A percentile compares a stretch with the other conserved stretches of the same genome.
Evolutionary conservation across 2,113 vertebrate genomes (phyloP).

Genomic region (Nipponia nippon): DNA sequence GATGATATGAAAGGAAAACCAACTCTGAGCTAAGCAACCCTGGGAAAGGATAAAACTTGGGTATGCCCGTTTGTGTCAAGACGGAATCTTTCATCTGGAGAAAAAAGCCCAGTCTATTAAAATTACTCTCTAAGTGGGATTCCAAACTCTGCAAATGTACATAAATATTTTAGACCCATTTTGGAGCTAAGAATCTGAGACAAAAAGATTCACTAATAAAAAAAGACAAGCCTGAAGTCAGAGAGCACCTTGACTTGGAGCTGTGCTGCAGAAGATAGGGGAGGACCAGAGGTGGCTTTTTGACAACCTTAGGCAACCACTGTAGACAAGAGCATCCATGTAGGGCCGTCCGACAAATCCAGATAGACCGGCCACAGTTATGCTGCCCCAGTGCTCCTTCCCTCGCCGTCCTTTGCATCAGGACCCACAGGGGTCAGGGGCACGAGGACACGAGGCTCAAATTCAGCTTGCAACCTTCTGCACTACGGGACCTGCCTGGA

Average conservation of each 20-base stretch:
- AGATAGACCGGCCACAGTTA: background rate
- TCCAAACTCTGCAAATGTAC: background rate
- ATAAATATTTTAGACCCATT: background rate
- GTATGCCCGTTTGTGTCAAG: background rate
- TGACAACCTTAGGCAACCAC: background rate
- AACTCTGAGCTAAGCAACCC: background rate
- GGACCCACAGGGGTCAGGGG: background rate
- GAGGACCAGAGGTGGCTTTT: background rate
- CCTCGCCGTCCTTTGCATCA: background rate
- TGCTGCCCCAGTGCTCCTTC: background rate
- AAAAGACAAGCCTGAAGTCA: background rate
- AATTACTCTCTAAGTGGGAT: background rate
- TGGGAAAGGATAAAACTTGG: background rate
- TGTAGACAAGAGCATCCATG: background rate
- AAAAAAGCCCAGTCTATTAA: background rate
- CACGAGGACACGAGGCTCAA: background rate
- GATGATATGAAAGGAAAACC: background rate
- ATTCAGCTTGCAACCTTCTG: background rate
- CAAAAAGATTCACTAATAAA: background rate
- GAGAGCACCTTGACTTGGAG: background rate
- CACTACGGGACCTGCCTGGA: background rate
- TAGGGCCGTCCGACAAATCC: background rate
- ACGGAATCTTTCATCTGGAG: background rate
- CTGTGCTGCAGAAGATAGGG: fast-evolving
- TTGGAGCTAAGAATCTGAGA: background rate